Base-by-base conservation (phyloP, 2,113 vertebrate species). In the Amazona vittata region DNA sequence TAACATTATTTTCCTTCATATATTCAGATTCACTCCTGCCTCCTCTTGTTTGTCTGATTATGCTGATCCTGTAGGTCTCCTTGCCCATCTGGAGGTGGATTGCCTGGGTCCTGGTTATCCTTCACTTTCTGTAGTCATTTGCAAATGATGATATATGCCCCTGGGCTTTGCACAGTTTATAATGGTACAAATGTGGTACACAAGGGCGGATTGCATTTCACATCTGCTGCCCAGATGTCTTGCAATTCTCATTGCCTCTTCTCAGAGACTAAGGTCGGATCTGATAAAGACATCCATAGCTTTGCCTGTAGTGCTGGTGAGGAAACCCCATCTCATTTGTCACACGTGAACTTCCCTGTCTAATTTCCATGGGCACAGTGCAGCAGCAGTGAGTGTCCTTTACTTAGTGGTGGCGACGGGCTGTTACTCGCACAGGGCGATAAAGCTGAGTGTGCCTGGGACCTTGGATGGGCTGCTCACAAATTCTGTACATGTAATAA, bases 171-270 rank as follows among this genome's bases (percentile, higher is more conserved):
- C 46, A 92, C 22, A 2, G 15, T 50, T 35, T 46, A 8, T n/a
- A 29, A 11, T 2, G 5, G 76, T 24, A 75, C 80, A 75, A 83
- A 67, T 3, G 6, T 4, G 0, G 39, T 3, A 78, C 71, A 14
- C 71, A 35, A 55, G 41, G 28, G 24, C 31, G 28, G 59, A 44
- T 69, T 93, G 67, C 22, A 46, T 74, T 83, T 92, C 86, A 53
- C 86, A 92, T 86, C 94, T 95, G 93, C 13, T 86, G 29, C 50
- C 80, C 95, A 92, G 91, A 92, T 94, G 91, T 60, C 83, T 86
- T 78, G 19, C 57, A 83, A 9, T 81, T 90, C 83, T 82, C 50
- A 15, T 85, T 76, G 74, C 31, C 19, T 71, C 43, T 81, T 83
- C 6, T 4, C 65, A 79, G 70, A 69, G 35, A 25, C 89, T 41